Base-by-base conservation (phyloP, 2,888 invertebrate species). In the Rosalia funebris region DNA sequence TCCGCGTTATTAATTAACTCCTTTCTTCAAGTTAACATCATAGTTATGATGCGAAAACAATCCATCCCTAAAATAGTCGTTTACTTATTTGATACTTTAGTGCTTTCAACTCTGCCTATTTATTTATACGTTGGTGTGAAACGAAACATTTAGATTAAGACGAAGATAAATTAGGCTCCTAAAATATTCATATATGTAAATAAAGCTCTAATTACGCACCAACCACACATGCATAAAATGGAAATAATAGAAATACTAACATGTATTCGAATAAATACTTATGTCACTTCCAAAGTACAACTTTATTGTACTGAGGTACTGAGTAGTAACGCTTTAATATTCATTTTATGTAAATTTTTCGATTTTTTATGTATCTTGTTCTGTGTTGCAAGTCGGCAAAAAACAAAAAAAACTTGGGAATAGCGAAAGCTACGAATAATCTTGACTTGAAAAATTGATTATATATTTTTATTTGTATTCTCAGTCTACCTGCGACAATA, bases 1-100 rank as follows among this genome's bases (percentile, higher is more conserved):
- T 71, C 68, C 66, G 66, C 65, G 60, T 65, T 67, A 73, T 73
- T 72, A 72, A 72, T 73, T 70, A 64, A 69, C 68, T 69, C 68
- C 68, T 68, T 68, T 68, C 68, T 65, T 70, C 70, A 48, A 52
- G 62, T 64, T 66, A 67, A 65, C 70, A 70, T 66, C 66, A 65
- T 69, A 67, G 69, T 70, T 66, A 63, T 62, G 65, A 68, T 63
- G 60, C 59, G 65, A 65, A 67, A 63, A 63, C 66, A 63, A 63
- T 65, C 56, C 62, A 62, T 60, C 66, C 61, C 57, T 44, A 54
- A 44, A 39, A 61, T 50, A 61, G 45, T 57, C 15, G 20, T 55
- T 36, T 10, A 42, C 55, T 25, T 45, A 10, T 36, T 55, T 46
- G 36, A 44, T 4, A 42, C 19, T 42, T 42, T 19, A 10, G 16